phyloP scores from a whole-genome alignment of 2,113 vertebrate species.

The Lagenorhynchus albirostris region DNA sequence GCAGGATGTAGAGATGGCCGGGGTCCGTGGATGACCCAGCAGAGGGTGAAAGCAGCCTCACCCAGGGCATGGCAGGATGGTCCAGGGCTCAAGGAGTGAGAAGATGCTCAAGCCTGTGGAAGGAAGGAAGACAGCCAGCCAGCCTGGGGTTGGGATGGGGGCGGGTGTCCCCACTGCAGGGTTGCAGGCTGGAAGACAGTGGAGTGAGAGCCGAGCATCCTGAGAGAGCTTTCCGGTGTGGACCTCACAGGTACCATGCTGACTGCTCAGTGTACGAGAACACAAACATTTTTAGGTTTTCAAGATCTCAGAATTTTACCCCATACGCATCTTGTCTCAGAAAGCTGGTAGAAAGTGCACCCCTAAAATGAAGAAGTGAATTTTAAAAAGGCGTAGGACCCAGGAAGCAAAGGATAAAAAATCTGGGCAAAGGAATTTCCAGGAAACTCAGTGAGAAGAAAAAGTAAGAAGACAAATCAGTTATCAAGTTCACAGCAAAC shows the following conservation, averaged over 20 bases:
- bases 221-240: neutral
- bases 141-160: neutral
- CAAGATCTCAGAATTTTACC: neutral
- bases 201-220: neutral
- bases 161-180: neutral
- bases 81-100: neutral
- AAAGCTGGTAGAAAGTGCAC: neutral
- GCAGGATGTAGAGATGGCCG: fast-evolving
- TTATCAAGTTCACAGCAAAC: neutral
- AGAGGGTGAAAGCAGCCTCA: neutral
- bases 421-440: neutral
- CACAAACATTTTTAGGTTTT: neutral
- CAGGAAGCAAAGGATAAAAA: neutral
- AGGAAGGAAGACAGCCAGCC: neutral
- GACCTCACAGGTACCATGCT: fast-evolving
- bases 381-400: neutral
- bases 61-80: too few relatives aligned
- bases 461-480: neutral
- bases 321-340: neutral
- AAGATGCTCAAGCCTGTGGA: fast-evolving
- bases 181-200: fast-evolving
- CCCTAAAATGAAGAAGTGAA: neutral
- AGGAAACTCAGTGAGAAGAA: neutral
- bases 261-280: neutral
- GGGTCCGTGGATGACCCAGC: neutral